These are phyloP conservation scores for Stratiolaelaps scimitus DNA, from an alignment of 1,140 invertebrate species.

Conservation along the genomic window DNA sequence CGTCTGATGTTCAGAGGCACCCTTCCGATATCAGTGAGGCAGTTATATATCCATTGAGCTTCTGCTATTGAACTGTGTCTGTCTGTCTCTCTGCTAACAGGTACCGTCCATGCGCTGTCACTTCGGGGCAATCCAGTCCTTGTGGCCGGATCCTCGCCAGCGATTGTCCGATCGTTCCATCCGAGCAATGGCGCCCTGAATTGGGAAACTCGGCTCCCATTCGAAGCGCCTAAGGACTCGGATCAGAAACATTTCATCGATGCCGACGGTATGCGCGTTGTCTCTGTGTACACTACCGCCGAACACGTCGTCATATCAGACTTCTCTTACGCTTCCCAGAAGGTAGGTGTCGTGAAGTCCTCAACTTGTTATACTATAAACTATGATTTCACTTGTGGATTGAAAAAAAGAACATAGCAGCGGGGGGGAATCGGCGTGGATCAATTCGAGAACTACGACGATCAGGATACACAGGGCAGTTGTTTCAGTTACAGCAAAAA, in stretches of 20 bases:
- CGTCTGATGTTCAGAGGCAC: too few relatives aligned
- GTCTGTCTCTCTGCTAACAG: neutral
- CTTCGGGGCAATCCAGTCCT: neutral
- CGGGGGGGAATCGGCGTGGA: too few relatives aligned
- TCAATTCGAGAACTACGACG: too few relatives aligned
- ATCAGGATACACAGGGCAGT: too few relatives aligned
- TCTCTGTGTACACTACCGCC: constrained; percentile 16
- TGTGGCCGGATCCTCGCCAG: neutral
- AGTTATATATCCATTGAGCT: too few relatives aligned
- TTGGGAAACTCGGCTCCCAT: constrained; percentile 14
- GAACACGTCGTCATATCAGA: constrained; percentile 13
- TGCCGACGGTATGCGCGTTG: neutral
- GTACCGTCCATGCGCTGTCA: neutral
- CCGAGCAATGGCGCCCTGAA: neutral
- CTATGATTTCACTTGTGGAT: too few relatives aligned
- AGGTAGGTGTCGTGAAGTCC: neutral
- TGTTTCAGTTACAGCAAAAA: too few relatives aligned
- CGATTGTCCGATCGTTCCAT: constrained; percentile 7
- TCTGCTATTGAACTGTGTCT: too few relatives aligned
- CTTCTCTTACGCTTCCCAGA: constrained; percentile 13
- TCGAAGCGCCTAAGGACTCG: neutral
- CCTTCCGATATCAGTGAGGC: too few relatives aligned
- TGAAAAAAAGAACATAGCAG: too few relatives aligned
- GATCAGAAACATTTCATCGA: constrained; percentile 24
- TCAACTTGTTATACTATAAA: too few relatives aligned